Conservation (phyloP, 2,113 vertebrate species). For the Malaclemys terrapin region DNA sequence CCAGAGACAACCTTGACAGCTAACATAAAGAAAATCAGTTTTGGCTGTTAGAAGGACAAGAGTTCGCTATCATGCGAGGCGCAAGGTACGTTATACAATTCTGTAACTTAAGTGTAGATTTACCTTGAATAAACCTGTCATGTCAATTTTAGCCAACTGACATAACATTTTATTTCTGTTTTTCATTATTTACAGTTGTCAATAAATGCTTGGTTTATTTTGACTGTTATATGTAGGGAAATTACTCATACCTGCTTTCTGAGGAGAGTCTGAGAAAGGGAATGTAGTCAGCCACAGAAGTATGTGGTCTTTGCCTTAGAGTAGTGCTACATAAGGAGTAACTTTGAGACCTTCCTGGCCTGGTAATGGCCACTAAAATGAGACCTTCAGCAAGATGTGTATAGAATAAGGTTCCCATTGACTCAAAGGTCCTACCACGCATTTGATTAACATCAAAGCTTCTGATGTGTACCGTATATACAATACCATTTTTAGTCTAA, state of each 20-base stretch:
- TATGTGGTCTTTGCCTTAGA: no score
- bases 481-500: not conserved
- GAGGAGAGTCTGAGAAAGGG: not conserved
- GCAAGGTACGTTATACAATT: not conserved
- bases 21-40: not conserved
- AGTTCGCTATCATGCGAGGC: no score
- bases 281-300: not conserved
- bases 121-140: not conserved
- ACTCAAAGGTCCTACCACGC: not conserved
- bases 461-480: not conserved
- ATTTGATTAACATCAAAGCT: not conserved
- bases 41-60: not conserved
- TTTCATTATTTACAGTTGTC: not conserved
- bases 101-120: not conserved
- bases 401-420: not conserved
- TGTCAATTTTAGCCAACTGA: not conserved
- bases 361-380: not conserved
- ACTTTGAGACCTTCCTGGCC: not conserved
- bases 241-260: not conserved
- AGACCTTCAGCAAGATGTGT: not conserved
- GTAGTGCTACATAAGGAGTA: not conserved
- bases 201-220: not conserved
- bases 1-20: not conserved
- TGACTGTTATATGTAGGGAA: not conserved
- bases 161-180: not conserved